Evolutionary conservation across 2,888 invertebrate genomes (phyloP), one percentile per base, ranked within the genome.

Genomic region (Xanthorhoe spadicearia): DNA sequence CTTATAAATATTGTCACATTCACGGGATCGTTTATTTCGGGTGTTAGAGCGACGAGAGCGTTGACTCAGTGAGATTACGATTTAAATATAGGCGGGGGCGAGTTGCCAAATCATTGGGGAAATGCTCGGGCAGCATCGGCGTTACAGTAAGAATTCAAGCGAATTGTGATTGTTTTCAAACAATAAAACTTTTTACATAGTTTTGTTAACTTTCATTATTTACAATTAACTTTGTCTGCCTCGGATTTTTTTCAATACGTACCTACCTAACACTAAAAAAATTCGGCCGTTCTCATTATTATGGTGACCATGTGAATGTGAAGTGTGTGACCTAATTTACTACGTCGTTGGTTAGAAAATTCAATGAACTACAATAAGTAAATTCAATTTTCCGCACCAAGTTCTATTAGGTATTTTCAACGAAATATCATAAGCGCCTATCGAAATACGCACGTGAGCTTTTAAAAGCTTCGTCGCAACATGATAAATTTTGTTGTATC

Each of bases 51-150:
- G 82, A 80, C 82, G 85, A 86, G 90, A 90, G 86, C 92, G 90
- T 92, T 93, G 92, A 92, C 92, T 92, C 92, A 90, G 85, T 90
- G 83, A 89, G 86, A 91, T 91, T 91, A 90, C 88, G 85, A 88
- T 92, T 93, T 93, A 93, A 92, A 91, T 90, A 89, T 92, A 93
- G 92, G 86, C 81, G 86, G 88, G 87, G 85, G 89, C 87, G 86
- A 87, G 86, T 84, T 93, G 92, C 92, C 92, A 93, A 92, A 91
- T 90, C 86, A 88, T 88, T 83, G 86, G 88, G 87, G 87, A 90
- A 90, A 91, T 85, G 86, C 82, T 82, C 84, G 77, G 81, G 76
- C 64, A 70, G 64, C 65, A 78, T 73, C 76, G 52, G 35, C 50
- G 81, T 72, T 50, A 54, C 80, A 76, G 72, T 13, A 80, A 82